A percentile compares a stretch with the other conserved stretches of the same genome.
phyloP scores from a whole-genome alignment of 2,113 vertebrate species.

The Bucco capensis region DNA sequence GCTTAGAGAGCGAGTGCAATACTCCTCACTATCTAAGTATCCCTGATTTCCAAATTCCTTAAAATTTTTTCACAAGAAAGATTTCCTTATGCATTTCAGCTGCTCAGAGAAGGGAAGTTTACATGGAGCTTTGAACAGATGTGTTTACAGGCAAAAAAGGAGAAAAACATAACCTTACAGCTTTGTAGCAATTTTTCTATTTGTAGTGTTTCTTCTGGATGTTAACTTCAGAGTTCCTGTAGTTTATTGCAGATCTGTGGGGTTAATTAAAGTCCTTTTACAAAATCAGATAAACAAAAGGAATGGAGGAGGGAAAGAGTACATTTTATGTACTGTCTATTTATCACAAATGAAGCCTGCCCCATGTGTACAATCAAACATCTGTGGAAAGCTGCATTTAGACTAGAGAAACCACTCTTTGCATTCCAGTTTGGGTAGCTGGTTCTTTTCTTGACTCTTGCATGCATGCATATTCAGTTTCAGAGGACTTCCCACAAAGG shows the following conservation, averaged over 20 bases:
- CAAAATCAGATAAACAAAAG: slow-evolving; percentile 32
- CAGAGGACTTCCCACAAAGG: not conserved
- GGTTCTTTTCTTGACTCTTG: not conserved
- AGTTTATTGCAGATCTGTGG: not conserved
- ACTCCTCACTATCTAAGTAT: not conserved
- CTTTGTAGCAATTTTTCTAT: not conserved
- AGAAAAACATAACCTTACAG: not conserved
- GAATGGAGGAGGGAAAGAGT: not conserved
- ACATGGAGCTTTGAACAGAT: not conserved
- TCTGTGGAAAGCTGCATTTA: not conserved
- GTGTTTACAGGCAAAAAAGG: slow-evolving; percentile 1
- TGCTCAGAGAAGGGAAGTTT: not conserved
- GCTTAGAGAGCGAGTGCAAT: not conserved
- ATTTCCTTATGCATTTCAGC: not conserved
- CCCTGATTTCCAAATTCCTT: not conserved
- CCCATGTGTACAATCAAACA: not conserved
- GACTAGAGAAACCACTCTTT: not conserved
- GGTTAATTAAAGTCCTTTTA: slow-evolving; percentile 29
- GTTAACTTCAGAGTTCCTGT: not conserved
- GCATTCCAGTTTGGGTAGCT: not conserved
- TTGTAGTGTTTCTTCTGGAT: not conserved
- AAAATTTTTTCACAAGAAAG: not conserved
- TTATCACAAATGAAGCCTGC: not conserved
- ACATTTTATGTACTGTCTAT: not conserved
- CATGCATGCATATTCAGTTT: not conserved